These are phyloP conservation scores for Heterotis niloticus DNA, from an alignment of 2,113 vertebrate species.

Conservation along the genomic window DNA sequence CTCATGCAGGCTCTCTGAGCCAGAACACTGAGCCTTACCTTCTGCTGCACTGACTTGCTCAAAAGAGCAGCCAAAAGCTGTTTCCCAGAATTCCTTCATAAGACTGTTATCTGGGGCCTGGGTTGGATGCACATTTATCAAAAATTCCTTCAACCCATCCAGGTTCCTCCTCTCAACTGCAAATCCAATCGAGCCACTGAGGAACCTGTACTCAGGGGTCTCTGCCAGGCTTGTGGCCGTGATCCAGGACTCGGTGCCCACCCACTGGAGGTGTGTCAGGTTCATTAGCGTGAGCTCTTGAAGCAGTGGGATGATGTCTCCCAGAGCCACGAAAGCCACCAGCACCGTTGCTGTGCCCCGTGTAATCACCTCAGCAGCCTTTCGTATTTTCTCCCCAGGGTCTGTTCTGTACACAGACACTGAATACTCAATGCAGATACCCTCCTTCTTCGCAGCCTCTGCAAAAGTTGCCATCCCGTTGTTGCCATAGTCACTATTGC, in stretches of 20 bases:
- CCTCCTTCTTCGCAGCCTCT: constrained; percentile 34
- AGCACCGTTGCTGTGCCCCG: constrained; percentile 38
- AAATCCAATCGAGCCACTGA: constrained; percentile 38
- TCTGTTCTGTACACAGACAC: constrained; percentile 39
- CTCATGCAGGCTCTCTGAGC: constrained; percentile 35
- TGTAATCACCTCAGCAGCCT: constrained; percentile 39
- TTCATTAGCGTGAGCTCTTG: constrained; percentile 34
- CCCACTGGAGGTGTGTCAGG: constrained; percentile 35
- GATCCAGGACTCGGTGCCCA: constrained; percentile 41
- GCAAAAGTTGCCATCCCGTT: constrained; percentile 44
- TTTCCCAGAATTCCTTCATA: constrained; percentile 48
- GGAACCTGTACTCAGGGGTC: constrained; percentile 27
- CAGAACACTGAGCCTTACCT: constrained; percentile 27
- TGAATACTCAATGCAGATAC: constrained; percentile 47
- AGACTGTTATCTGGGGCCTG: constrained; percentile 25
- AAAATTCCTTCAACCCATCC: constrained; percentile 35
- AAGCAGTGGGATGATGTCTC: constrained; percentile 30
- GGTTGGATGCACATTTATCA: constrained; percentile 34
- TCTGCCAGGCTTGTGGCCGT: constrained; percentile 30
- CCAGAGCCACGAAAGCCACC: constrained; percentile 27
- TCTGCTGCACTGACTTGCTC: neutral
- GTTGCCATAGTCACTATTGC: constrained; percentile 48
- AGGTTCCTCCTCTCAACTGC: constrained; percentile 29
- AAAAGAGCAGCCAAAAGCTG: constrained; percentile 38
- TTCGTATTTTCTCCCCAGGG: constrained; percentile 37